phyloP scores from a whole-genome alignment of 2,113 vertebrate genomes.

The Rhea americana region DNA sequence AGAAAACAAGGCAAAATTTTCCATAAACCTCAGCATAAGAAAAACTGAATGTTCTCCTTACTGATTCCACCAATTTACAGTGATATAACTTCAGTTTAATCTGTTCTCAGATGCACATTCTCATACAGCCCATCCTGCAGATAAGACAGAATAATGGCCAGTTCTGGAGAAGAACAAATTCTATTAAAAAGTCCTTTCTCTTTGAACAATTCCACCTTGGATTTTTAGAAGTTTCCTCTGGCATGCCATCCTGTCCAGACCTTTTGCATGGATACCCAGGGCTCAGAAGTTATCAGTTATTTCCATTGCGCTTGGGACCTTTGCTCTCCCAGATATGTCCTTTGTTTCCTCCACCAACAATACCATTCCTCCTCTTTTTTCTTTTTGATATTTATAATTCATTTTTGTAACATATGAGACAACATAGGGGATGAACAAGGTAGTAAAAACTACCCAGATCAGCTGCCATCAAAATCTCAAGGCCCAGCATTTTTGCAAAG shows the following conservation, averaged over 20 bases:
- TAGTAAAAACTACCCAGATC: not conserved
- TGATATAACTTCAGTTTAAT: not conserved
- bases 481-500: not conserved
- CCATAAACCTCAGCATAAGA: not conserved
- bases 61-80: not conserved
- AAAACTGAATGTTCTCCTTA: not conserved
- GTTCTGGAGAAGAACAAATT: not conserved
- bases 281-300: not conserved
- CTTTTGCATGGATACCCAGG: accelerated
- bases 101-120: accelerated
- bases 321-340: not conserved
- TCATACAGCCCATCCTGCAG: accelerated
- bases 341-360: not conserved
- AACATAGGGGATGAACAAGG: not conserved
- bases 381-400: not conserved
- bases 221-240: not conserved
- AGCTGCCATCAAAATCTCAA: not conserved
- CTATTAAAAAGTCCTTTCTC: not conserved
- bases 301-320: not conserved
- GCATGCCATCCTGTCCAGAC: not conserved
- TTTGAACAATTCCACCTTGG: not conserved
- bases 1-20: not conserved
- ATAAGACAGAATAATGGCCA: not conserved
- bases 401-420: not conserved
- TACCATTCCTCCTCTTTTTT: not conserved